Conservation (phyloP, 2,888 invertebrate genomes). For the Lomographa bimaculata region DNA sequence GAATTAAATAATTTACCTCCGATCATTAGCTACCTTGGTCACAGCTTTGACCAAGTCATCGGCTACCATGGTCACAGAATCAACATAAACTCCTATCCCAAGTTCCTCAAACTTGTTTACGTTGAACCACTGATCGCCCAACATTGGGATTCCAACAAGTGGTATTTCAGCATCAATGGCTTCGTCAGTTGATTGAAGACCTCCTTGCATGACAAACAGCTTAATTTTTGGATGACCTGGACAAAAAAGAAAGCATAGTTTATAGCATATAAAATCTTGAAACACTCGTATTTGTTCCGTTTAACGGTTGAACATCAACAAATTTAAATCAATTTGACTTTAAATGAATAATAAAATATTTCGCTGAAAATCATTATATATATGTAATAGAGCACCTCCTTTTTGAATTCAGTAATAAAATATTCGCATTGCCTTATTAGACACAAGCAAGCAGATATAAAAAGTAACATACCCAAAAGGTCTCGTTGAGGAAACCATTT, state of each 20-base stretch:
- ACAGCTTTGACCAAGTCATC: constrained; percentile 32
- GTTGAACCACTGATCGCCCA: constrained; percentile 53
- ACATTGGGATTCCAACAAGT: constrained; percentile 55
- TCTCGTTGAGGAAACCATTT: constrained; percentile 47
- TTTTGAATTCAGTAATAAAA: too few species aligned
- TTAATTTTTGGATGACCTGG: constrained; percentile 62
- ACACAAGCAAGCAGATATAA: too few species aligned
- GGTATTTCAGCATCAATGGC: constrained; percentile 55
- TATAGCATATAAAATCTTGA: too few species aligned
- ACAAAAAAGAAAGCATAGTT: too few species aligned
- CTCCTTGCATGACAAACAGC: constrained; percentile 63
- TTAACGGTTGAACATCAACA: too few species aligned
- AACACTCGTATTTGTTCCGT: too few species aligned
- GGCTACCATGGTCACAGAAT: constrained; percentile 28
- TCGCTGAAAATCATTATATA: too few species aligned
- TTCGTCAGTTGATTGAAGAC: constrained; percentile 62
- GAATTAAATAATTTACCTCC: too few species aligned
- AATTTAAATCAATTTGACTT: too few species aligned
- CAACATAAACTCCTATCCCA: constrained; percentile 35
- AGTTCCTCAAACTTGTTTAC: constrained; percentile 34
- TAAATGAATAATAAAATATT: too few species aligned
- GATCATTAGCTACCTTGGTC: constrained; percentile 26
- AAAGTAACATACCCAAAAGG: constrained; percentile 32
- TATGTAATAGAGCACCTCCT: too few species aligned
- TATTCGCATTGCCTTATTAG: too few species aligned